phyloP scores from a whole-genome alignment of 1,140 invertebrate species.

The Lerema accius region DNA sequence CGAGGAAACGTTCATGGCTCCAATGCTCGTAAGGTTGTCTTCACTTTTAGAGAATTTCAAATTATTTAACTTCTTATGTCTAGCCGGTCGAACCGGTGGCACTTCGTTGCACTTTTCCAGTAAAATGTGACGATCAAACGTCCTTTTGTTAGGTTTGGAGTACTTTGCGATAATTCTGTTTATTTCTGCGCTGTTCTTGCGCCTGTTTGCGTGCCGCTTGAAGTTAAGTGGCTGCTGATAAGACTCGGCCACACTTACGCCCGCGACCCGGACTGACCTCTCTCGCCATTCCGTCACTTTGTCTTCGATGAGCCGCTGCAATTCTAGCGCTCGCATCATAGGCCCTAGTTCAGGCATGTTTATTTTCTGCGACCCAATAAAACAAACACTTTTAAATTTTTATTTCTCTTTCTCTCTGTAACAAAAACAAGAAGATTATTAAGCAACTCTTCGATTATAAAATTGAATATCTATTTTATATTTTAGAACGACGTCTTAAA shows the following conservation, averaged over 20 bases:
- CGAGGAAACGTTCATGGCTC: conserved; percentile 56
- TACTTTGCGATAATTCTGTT: conserved; percentile 81
- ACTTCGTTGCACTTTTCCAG: conserved; percentile 43
- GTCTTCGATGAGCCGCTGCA: conserved; percentile 77
- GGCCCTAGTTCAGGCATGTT: conserved; percentile 72
- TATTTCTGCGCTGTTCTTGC: conserved; percentile 79
- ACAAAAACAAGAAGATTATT: not conserved
- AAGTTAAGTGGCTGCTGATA: conserved; percentile 79
- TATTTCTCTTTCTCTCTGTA: too few species aligned
- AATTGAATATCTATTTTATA: too few species aligned
- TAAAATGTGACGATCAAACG: conserved; percentile 55
- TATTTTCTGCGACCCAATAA: not conserved
- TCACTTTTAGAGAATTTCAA: conserved; percentile 69
- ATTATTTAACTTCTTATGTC: conserved; percentile 61
- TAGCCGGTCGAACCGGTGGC: conserved; percentile 60
- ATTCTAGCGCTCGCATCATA: conserved; percentile 74
- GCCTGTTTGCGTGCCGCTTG: conserved; percentile 75
- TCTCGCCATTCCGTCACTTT: conserved; percentile 78
- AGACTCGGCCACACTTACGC: conserved; percentile 69
- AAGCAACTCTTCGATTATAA: not conserved
- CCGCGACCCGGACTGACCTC: conserved; percentile 77
- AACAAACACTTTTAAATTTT: too few species aligned
- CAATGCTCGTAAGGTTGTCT: conserved; percentile 64
- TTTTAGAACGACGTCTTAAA: too few species aligned
- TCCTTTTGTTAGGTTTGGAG: conserved; percentile 67